These are phyloP conservation scores for Perca fluviatilis DNA, from an alignment of 2,113 vertebrate species.

Conservation along the genomic window DNA sequence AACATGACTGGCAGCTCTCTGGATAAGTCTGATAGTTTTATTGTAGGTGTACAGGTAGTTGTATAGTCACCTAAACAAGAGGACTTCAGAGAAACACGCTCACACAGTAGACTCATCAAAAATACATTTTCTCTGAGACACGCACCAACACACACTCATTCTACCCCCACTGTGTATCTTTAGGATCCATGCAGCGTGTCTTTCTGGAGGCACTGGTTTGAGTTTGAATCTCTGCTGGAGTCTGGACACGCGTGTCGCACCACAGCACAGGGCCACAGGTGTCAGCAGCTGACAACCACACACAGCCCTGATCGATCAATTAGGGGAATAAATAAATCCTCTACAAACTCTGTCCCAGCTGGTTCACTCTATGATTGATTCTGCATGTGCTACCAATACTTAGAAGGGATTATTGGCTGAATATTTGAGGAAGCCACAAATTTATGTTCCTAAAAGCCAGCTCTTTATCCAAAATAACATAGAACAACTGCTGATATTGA, in stretches of 20 bases:
- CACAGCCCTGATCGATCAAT: slow-evolving; percentile 60
- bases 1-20: slow-evolving; percentile 6
- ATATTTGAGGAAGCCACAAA: slow-evolving; percentile 47
- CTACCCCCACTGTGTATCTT: background rate
- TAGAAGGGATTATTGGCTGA: slow-evolving; percentile 37
- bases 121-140: slow-evolving; percentile 11
- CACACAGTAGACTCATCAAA: background rate
- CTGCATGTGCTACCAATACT: slow-evolving; percentile 38
- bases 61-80: slow-evolving; percentile 29
- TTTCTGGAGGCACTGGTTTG: slow-evolving; percentile 24
- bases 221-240: slow-evolving; percentile 50
- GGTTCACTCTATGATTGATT: slow-evolving; percentile 57
- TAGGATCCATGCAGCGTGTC: background rate
- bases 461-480: slow-evolving; percentile 46
- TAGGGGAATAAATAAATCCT: slow-evolving; percentile 67
- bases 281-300: slow-evolving; percentile 44
- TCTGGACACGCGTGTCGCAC: slow-evolving; percentile 13
- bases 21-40: background rate
- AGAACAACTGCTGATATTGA: slow-evolving; percentile 48
- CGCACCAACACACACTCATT: background rate
- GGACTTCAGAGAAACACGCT: background rate
- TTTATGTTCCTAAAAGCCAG: slow-evolving; percentile 41
- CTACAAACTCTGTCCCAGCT: slow-evolving; percentile 32
- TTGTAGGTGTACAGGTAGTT: background rate
- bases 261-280: slow-evolving; percentile 49